A percentile compares a stretch with the other conserved stretches of the same genome.
Conservation (phyloP, 2,113 vertebrate genomes). For the Craseonycteris thonglongyai region DNA sequence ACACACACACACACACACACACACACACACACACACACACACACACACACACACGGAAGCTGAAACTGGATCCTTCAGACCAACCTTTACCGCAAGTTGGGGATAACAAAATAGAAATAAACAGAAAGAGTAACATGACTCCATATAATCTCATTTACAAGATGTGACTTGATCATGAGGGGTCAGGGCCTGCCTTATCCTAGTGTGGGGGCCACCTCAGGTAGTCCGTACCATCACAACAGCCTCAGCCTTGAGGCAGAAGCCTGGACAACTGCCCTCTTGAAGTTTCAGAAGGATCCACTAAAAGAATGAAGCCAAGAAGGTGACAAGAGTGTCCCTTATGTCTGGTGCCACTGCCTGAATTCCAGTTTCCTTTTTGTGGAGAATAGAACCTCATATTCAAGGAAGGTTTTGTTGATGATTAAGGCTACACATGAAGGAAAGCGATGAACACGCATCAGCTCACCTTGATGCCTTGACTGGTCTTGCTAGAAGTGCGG, state of each 20-base stretch:
- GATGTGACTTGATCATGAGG: not conserved
- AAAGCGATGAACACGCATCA: not conserved
- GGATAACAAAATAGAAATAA: slow-evolving; percentile 43
- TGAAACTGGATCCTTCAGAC: not conserved
- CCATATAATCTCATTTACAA: slow-evolving; percentile 6
- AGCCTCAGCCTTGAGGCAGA: not conserved
- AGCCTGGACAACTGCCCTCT: not conserved
- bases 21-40: too few species aligned
- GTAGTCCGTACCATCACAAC: not conserved
- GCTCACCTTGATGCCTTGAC: not conserved
- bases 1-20: not conserved
- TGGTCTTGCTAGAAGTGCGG: not conserved
- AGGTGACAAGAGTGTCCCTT: not conserved
- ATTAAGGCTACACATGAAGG: not conserved
- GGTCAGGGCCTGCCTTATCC: not conserved
- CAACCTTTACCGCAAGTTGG: not conserved
- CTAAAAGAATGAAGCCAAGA: not conserved
- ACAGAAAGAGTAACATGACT: slow-evolving; percentile 19
- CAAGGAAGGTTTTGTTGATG: not conserved
- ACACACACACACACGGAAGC: not conserved
- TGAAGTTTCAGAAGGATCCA: not conserved
- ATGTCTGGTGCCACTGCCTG: not conserved
- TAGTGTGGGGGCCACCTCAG: not conserved
- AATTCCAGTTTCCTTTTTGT: not conserved
- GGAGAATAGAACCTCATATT: not conserved